Base-by-base conservation (phyloP, 2,113 vertebrate genomes). In the Taurulus bubalis region DNA sequence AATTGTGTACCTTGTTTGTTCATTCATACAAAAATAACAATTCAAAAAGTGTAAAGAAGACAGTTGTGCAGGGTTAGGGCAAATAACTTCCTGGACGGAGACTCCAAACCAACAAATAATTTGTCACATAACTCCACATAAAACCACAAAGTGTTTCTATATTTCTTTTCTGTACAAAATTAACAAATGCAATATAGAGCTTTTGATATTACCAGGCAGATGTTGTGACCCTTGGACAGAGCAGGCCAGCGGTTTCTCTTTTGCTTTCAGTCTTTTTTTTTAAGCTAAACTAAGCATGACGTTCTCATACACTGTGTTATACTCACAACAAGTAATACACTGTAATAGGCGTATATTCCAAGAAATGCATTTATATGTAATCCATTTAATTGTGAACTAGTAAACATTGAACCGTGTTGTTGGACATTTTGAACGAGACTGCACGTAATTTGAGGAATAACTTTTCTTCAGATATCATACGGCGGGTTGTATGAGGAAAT, bases 231-330 rank as follows among this genome's bases (percentile, higher is more conserved):
- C 47, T 55, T 22, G 3, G 45, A 24, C 7, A 38, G 36, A n/a
- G n/a, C n/a, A n/a, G n/a, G n/a, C n/a, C n/a, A n/a, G n/a, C n/a
- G n/a, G n/a, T n/a, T 34, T 34, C 34, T 5, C 34, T 14, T 40
- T 40, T 40, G 40, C 14, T 42, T 42, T 42, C 12, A 4, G 55
- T 56, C n/a, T 14, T 26, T 56, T 26, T n/a, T 56, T 24, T 4
- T 56, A 14, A 56, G 28, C 36, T 64, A 75, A 62, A 42, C 63
- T 75, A 70, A 64, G 58, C 56, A 55, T n/a, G 53, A 9, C 4
- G n/a, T 55, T 55, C 1, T 56, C 55, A 26, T 24, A 2, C 10
- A 56, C 55, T 26, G 11, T 15, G 55, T 26, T 12, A 1, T 56
- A 24, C 53, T 56, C 24, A 56, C n/a, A 56, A 56, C 11, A 56